phyloP scores from a whole-genome alignment of 2,888 invertebrate species.

The Stenodera caucasica region DNA sequence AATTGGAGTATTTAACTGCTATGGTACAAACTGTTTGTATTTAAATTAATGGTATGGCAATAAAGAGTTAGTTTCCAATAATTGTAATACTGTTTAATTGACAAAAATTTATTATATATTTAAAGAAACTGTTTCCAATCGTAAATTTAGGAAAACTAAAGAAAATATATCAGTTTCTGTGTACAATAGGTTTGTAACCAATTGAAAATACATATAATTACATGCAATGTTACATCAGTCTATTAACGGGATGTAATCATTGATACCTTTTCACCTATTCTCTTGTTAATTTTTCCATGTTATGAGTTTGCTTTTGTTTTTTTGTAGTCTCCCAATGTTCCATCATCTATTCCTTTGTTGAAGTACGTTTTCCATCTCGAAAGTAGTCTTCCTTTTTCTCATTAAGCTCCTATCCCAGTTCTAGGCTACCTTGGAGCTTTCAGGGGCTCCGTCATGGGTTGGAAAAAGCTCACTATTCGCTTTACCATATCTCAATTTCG shows the following conservation, averaged over 20 bases:
- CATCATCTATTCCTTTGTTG: too few relatives aligned
- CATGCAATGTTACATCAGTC: constrained; percentile 2
- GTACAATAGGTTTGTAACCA: constrained; percentile 1
- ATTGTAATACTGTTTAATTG: constrained; percentile 1
- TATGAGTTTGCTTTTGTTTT: too few relatives aligned
- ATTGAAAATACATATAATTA: not conserved
- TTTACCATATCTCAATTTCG: too few relatives aligned
- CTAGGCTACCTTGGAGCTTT: too few relatives aligned
- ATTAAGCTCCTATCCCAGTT: too few relatives aligned
- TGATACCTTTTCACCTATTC: not conserved
- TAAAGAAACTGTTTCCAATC: not conserved
- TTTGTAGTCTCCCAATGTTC: too few relatives aligned
- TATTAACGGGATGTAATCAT: not conserved
- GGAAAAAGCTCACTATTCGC: too few relatives aligned
- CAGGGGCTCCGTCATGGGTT: too few relatives aligned
- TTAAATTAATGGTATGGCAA: constrained; percentile 54
- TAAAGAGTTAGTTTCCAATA: constrained; percentile 57
- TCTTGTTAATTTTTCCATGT: too few relatives aligned
- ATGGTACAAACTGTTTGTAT: constrained; percentile 52
- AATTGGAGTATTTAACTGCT: constrained; percentile 35
- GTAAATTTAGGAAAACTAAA: not conserved
- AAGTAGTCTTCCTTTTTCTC: too few relatives aligned
- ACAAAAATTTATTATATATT: not conserved
- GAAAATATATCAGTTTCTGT: not conserved
- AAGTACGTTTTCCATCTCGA: too few relatives aligned